Percentiles rank a stretch among this genome's conserved stretches.
These are phyloP conservation scores for Dasyurus viverrinus DNA, from an alignment of 2,113 vertebrate genomes.

Conservation along the genomic window DNA sequence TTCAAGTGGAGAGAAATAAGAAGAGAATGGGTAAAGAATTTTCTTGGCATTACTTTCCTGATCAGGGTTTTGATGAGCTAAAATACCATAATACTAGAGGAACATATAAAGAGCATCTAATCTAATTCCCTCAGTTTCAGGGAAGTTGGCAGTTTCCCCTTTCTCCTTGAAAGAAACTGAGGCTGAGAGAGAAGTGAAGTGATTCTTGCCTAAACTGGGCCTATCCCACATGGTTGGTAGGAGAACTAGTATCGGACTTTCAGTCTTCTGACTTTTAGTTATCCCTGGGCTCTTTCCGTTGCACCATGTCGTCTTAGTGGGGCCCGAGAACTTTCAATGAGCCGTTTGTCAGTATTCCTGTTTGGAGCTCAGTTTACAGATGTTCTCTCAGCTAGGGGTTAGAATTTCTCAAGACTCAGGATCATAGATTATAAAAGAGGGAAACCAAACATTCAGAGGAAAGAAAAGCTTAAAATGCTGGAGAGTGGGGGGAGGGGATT, in stretches of 20 bases:
- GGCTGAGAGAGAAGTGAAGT: background rate
- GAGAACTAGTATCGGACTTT: background rate
- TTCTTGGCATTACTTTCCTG: slow-evolving; percentile 32
- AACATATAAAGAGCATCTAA: background rate
- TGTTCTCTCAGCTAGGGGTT: background rate
- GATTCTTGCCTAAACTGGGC: background rate
- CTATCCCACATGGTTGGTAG: slow-evolving; percentile 22
- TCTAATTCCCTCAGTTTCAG: background rate
- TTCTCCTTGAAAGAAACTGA: background rate
- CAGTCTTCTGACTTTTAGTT: background rate
- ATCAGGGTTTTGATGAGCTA: slow-evolving; percentile 28
- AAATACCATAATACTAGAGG: background rate
- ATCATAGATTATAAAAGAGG: background rate
- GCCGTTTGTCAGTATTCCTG: background rate
- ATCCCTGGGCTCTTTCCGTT: background rate
- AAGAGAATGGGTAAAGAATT: background rate
- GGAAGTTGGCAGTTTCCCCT: background rate
- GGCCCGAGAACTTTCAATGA: background rate
- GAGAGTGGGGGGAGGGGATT: background rate
- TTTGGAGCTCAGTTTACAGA: background rate
- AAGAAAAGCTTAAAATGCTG: background rate
- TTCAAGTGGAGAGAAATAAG: slow-evolving; percentile 5
- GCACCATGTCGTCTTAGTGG: background rate
- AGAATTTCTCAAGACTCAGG: slow-evolving; percentile 24
- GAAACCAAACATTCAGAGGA: background rate